phyloP scores from a whole-genome alignment of 2,888 invertebrate species.

The Nipponacmea schrenckii region DNA sequence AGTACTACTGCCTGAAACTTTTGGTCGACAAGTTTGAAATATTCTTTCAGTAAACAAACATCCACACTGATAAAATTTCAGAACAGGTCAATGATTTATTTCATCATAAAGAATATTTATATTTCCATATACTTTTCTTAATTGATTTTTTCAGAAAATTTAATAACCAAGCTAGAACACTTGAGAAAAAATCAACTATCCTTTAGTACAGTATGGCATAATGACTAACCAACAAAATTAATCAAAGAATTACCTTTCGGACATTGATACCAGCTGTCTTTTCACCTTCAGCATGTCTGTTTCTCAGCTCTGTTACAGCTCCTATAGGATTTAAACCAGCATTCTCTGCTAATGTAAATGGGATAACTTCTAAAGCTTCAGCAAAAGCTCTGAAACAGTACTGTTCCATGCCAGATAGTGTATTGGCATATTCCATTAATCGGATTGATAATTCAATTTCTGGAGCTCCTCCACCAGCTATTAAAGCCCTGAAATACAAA shows the following conservation, averaged over 20 bases:
- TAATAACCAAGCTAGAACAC: too few relatives aligned
- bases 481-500: constrained; percentile 75
- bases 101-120: background rate
- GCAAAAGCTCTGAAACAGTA: constrained; percentile 96
- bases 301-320: constrained; percentile 95
- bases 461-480: constrained; percentile 97
- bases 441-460: constrained; percentile 93
- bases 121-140: too few relatives aligned
- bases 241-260: constrained; percentile 75
- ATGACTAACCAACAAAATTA: background rate
- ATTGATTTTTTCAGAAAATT: too few relatives aligned
- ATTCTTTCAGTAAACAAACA: background rate
- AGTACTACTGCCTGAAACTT: too few relatives aligned
- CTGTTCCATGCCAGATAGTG: constrained; percentile 89
- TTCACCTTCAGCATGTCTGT: constrained; percentile 89
- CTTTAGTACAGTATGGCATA: too few relatives aligned
- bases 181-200: too few relatives aligned
- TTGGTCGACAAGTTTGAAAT: background rate
- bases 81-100: constrained; percentile 4
- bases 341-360: constrained; percentile 91
- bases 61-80: background rate
- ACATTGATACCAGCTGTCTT: constrained; percentile 94
- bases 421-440: constrained; percentile 83
- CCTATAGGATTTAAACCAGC: constrained; percentile 92
- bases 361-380: constrained; percentile 93